A percentile compares a stretch with the other conserved stretches of the same genome.
Evolutionary conservation across 2,888 invertebrate genomes (phyloP).

Genomic region (Cordilura impudica): DNA sequence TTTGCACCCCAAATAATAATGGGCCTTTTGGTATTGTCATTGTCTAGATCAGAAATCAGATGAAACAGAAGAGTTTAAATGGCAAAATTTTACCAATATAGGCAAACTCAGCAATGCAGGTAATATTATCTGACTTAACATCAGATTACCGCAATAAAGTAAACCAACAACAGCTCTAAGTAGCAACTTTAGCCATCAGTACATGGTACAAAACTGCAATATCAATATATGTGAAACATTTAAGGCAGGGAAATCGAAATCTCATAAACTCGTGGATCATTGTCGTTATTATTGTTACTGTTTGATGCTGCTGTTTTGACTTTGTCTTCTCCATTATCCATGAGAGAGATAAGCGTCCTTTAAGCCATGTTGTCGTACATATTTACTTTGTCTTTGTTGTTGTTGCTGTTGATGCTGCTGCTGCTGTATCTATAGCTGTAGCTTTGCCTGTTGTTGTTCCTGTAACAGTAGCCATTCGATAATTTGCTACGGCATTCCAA

Average conservation of each 20-base stretch:
- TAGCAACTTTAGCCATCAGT: constrained; percentile 30
- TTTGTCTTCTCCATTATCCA: constrained; percentile 52
- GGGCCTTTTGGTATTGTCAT: constrained; percentile 49
- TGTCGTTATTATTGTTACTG: constrained; percentile 36
- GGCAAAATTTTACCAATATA: constrained; percentile 20
- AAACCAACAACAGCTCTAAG: constrained; percentile 62
- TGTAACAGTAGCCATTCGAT: constrained; percentile 75
- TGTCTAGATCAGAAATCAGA: constrained; percentile 59
- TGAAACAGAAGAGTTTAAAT: constrained; percentile 41
- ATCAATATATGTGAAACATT: constrained; percentile 45
- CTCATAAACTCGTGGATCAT: constrained; percentile 59
- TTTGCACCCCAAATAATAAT: constrained; percentile 61
- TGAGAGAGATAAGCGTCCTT: constrained; percentile 48
- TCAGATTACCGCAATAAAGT: constrained; percentile 71
- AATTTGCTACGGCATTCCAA: constrained; percentile 78
- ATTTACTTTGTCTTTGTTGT: neutral
- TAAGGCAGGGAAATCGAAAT: constrained; percentile 56
- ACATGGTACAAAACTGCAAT: constrained; percentile 5
- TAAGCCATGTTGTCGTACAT: constrained; percentile 37
- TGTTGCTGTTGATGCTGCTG: constrained; percentile 8
- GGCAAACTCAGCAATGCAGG: constrained; percentile 30
- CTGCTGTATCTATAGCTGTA: constrained; percentile 22
- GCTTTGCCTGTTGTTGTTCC: constrained; percentile 21
- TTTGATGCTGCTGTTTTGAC: constrained; percentile 16
- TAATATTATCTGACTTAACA: constrained; percentile 69